phyloP scores from a whole-genome alignment of 2,113 vertebrate species.

The Sturnus vulgaris region DNA sequence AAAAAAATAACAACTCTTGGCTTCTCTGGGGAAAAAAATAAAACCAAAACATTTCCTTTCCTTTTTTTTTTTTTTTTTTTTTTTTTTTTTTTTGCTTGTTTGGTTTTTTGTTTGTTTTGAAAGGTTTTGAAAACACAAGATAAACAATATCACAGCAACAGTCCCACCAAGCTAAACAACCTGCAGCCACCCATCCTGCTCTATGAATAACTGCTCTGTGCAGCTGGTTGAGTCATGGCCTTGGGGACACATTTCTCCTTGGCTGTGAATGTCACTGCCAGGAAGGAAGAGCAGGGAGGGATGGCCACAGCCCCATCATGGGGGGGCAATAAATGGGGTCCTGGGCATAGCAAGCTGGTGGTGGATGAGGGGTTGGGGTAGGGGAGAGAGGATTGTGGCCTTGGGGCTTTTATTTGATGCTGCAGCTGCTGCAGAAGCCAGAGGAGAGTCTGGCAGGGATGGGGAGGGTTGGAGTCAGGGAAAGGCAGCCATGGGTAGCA shows the following conservation, averaged over 20 bases:
- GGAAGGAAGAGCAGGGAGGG: background rate
- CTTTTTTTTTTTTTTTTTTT: background rate
- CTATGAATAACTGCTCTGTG: constrained; percentile 33
- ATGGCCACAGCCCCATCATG: background rate
- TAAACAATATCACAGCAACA: constrained; percentile 37
- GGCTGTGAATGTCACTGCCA: background rate
- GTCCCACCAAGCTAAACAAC: constrained; percentile 29
- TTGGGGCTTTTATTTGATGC: background rate
- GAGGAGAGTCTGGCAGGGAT: background rate
- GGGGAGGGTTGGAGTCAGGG: background rate
- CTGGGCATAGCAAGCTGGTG: background rate
- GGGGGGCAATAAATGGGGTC: background rate
- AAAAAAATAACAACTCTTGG: background rate
- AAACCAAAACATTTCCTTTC: background rate
- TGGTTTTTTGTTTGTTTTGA: background rate
- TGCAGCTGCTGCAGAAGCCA: background rate
- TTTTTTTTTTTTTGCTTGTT: background rate
- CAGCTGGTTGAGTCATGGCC: background rate
- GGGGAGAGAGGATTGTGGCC: background rate
- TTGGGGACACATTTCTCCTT: background rate
- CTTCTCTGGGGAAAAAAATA: background rate
- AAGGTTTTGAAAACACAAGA: background rate
- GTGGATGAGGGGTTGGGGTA: rapidly evolving
- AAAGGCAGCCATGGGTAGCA: background rate
- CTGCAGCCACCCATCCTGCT: constrained; percentile 37